These are phyloP conservation scores for Drosophila longiperda DNA, from an alignment of 2,888 invertebrate species.

Conservation along the genomic window DNA sequence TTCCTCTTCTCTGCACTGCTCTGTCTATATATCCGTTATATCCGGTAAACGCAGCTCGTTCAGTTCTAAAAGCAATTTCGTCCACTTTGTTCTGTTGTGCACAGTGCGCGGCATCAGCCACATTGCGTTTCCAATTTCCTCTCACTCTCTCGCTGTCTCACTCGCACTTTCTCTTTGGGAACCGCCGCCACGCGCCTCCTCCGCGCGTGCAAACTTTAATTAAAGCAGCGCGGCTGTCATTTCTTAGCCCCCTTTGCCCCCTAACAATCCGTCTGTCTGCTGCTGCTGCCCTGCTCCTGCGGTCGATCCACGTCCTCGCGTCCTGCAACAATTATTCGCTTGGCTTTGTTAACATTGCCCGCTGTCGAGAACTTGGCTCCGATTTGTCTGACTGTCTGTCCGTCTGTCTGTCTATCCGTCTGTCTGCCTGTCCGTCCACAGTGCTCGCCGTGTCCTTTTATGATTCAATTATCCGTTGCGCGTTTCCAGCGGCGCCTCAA, in stretches of 20 bases:
- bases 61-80: constrained; percentile 77
- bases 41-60: constrained; percentile 53
- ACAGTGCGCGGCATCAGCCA: constrained; percentile 77
- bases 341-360: constrained; percentile 78
- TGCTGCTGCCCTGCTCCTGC: not conserved
- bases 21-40: constrained; percentile 24
- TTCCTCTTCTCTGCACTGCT: not conserved
- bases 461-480: constrained; percentile 67
- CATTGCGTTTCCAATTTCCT: constrained; percentile 77
- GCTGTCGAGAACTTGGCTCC: constrained; percentile 48
- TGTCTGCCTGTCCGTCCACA: constrained; percentile 15
- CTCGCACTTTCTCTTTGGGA: constrained; percentile 21
- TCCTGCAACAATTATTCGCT: constrained; percentile 73
- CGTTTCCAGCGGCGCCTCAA: constrained; percentile 53
- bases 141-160: constrained; percentile 19
- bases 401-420: constrained; percentile 4
- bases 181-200: constrained; percentile 56
- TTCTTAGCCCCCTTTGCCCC: constrained; percentile 57
- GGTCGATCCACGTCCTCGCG: constrained; percentile 20
- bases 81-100: constrained; percentile 79
- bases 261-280: constrained; percentile 1
- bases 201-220: constrained; percentile 68
- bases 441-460: constrained; percentile 37
- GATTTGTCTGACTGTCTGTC: constrained; percentile 32
- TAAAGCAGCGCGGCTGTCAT: constrained; percentile 78